Evolutionary conservation across 2,113 vertebrate genomes (phyloP), one percentile per base, ranked within the genome.

Genomic region (Leucoraja erinaceus): DNA sequence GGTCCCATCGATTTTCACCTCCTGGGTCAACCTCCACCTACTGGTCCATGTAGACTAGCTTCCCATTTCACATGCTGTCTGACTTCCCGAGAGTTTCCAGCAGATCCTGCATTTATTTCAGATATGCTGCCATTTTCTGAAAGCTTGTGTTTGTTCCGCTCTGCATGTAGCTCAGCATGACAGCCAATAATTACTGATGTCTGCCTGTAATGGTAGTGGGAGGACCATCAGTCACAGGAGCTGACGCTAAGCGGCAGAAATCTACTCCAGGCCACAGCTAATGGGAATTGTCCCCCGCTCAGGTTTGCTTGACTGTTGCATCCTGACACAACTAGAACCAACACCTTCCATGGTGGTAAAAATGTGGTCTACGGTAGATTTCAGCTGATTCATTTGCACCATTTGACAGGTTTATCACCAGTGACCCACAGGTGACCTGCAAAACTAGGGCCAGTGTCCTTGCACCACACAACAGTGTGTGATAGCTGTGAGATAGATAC

Each of bases 71-170:
- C 18, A 66, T 66, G 12, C 63, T 66, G 63, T 8, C 1, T 66
- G 63, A 66, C 63, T 4, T 66, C 63, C 38, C 5, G 63, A 66
- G 12, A 14, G 63, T 66, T 66, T 66, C 7, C 7, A 66, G 8
- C 7, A 10, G 38, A 66, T 66, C 5, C 63, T 72, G 14, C 4
- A 22, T 72, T 22, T 22, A 22, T 72, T 72, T 72, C 70, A 72
- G 70, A 72, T 72, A 20, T 72, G 16, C 16, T 20, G 8, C 66
- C 10, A 16, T 68, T 72, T 72, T 22, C 3, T 0, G 81, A 84
- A 56, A 14, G 22, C 47, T 3, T 5, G 9, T 54, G 12, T 2
- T 1, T 54, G 12, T 2, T 1, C 0, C 0, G 7, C n/a, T 54
- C 10, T 84, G 54, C 25, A 4, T 84, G 81, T 5, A 10, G 11